A percentile compares a stretch with the other conserved stretches of the same genome.
These are phyloP conservation scores for Shinisaurus crocodilurus DNA, from an alignment of 2,113 vertebrate genomes.

Conservation along the genomic window DNA sequence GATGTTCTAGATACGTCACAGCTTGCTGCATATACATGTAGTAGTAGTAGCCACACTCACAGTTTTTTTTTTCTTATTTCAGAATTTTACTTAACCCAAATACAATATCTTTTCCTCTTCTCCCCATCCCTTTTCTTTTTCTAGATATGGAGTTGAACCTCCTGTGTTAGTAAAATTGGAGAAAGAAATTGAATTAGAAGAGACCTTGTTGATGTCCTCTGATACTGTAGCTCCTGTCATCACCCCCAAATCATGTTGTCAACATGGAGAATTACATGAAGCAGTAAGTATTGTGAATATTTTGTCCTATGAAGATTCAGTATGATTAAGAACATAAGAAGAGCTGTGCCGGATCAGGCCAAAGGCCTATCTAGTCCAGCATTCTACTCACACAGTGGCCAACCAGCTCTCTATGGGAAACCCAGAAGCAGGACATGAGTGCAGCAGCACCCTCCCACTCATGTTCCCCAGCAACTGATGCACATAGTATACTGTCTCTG, in stretches of 20 bases:
- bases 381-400: no score
- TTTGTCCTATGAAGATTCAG: neutral
- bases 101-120: neutral
- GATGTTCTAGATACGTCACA: neutral
- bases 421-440: no score
- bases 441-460: no score
- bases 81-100: neutral
- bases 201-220: slow-evolving; percentile 87
- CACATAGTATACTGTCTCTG: no score
- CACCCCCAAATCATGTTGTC: slow-evolving; percentile 90
- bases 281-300: slow-evolving; percentile 80
- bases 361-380: no score
- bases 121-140: neutral
- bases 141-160: slow-evolving; percentile 94
- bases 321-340: neutral
- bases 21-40: neutral
- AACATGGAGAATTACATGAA: slow-evolving; percentile 88
- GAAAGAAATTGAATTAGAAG: slow-evolving; percentile 97
- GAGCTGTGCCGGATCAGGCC: no score
- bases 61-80: neutral
- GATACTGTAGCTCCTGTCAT: slow-evolving; percentile 80
- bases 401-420: no score
- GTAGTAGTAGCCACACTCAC: neutral
- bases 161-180: slow-evolving; percentile 95
- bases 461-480: no score